These are phyloP conservation scores for Cirrhinus molitorella DNA, from an alignment of 2,797 vertebrate genomes.

Conservation along the genomic window DNA sequence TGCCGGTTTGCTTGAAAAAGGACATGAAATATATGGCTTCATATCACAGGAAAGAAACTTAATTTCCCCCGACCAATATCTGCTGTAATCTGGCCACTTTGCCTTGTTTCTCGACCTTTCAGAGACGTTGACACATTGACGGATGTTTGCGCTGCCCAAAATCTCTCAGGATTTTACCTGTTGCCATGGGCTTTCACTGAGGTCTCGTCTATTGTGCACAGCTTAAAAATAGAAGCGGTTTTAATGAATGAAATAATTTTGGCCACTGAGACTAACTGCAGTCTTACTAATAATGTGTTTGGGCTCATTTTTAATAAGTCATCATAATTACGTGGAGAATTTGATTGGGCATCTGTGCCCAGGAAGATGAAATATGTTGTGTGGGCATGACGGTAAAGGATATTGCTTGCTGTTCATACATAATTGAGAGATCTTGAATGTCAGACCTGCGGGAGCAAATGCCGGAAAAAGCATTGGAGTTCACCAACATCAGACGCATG, in stretches of 20 bases:
- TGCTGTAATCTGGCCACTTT: slow-evolving; percentile 7
- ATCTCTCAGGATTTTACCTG: slow-evolving; percentile 54
- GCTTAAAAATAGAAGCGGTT: slow-evolving; percentile 71
- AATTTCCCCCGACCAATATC: neutral
- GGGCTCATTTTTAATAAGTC: slow-evolving; percentile 86
- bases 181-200: slow-evolving; percentile 49
- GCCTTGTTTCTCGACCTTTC: slow-evolving; percentile 42
- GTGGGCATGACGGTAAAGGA: slow-evolving; percentile 85
- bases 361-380: slow-evolving; percentile 88
- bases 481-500: slow-evolving; percentile 72
- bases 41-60: neutral
- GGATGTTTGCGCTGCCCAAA: slow-evolving; percentile 18
- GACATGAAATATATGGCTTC: slow-evolving; percentile 17
- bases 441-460: slow-evolving; percentile 87
- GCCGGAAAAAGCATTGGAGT: slow-evolving; percentile 80
- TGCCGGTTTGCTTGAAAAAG: slow-evolving; percentile 2
- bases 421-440: slow-evolving; percentile 89
- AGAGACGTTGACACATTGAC: slow-evolving; percentile 41
- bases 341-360: slow-evolving; percentile 84
- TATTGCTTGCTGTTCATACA: slow-evolving; percentile 88
- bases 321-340: slow-evolving; percentile 84
- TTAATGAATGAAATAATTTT: slow-evolving; percentile 74
- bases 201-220: slow-evolving; percentile 48
- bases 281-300: slow-evolving; percentile 81
- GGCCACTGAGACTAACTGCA: slow-evolving; percentile 78